These are phyloP conservation scores for Drosophila anomalata DNA, from an alignment of 2,888 invertebrate species.

Conservation along the genomic window DNA sequence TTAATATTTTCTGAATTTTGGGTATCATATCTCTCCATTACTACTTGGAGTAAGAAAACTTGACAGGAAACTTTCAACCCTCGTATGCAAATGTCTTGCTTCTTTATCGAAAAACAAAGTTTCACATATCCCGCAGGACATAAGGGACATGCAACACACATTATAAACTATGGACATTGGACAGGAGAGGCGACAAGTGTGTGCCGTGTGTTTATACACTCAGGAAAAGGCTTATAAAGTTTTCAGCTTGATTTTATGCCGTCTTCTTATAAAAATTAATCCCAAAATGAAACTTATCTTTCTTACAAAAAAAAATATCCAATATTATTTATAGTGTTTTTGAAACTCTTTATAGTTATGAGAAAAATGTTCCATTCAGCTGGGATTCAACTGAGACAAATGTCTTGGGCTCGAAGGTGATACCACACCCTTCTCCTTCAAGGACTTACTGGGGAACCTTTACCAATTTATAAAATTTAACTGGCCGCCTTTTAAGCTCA, in stretches of 20 bases:
- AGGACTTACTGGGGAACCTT: not conserved
- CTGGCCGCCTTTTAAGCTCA: constrained; percentile 56
- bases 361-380: constrained; percentile 41
- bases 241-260: not conserved
- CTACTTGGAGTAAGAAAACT: constrained; percentile 17
- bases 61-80: constrained; percentile 30
- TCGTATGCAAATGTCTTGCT: constrained; percentile 66
- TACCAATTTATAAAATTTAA: constrained; percentile 69
- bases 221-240: not conserved
- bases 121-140: constrained; percentile 78
- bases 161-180: constrained; percentile 55
- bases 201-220: constrained; percentile 40
- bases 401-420: constrained; percentile 70
- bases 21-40: constrained; percentile 42
- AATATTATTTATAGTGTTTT: not conserved
- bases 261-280: no score
- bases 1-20: not conserved
- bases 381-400: constrained; percentile 54
- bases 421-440: not conserved
- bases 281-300: not conserved
- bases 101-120: constrained; percentile 69
- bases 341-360: constrained; percentile 5
- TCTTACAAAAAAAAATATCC: no score
- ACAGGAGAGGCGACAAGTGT: constrained; percentile 75
- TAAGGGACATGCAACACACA: constrained; percentile 61